Base-by-base conservation (phyloP, 1,140 invertebrate species). In the Choristoneura fumiferana region DNA sequence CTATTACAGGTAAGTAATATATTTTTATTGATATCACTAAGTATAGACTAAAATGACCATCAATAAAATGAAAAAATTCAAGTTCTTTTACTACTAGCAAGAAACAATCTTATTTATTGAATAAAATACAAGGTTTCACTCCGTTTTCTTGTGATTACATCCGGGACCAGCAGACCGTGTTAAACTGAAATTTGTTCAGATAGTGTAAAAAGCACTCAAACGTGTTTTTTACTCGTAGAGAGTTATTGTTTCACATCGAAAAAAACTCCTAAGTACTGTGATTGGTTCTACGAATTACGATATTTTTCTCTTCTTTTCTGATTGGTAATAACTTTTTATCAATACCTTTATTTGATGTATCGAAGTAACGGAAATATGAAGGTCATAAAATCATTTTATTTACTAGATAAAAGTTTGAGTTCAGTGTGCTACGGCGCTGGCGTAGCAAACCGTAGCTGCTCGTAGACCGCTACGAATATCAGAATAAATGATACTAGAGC, bases 131-230 rank as follows among this genome's bases (percentile, higher is more conserved):
- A 8, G 10, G 9, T 45, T 10, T n/a, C 8, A 22, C 10, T 10
- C 9, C 9, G 9, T 45, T 45, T 18, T 18, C 1, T 45, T 15
- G 17, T 1, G n/a, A 45, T 22, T n/a, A 45, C 18, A 45, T 45
- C 40, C 40, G 40, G 40, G 18, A 5, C 10, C 40, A 22, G 8
- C 4, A 15, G 5, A 45, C 40, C 40, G 22, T 29, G 22, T n/a
- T 17, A 22, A 22, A 22, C 13, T 0, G 40, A 22, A 6, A 18
- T 1, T 2, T 18, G 10, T 10, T 22, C 15, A n/a, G 40, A 18
- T 45, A 45, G 18, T 45, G 40, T 8, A 18, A 45, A 45, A 45
- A 22, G 22, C 22, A 29, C 22, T 29, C 15, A 45, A 45, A 22
- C 17, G 40, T 18, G 40, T 18, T n/a, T 1, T 3, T 8, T 45